These are phyloP conservation scores for cat (Felis catus) DNA, from an alignment of 2,113 vertebrate genomes.

Conservation along the genomic window DNA sequence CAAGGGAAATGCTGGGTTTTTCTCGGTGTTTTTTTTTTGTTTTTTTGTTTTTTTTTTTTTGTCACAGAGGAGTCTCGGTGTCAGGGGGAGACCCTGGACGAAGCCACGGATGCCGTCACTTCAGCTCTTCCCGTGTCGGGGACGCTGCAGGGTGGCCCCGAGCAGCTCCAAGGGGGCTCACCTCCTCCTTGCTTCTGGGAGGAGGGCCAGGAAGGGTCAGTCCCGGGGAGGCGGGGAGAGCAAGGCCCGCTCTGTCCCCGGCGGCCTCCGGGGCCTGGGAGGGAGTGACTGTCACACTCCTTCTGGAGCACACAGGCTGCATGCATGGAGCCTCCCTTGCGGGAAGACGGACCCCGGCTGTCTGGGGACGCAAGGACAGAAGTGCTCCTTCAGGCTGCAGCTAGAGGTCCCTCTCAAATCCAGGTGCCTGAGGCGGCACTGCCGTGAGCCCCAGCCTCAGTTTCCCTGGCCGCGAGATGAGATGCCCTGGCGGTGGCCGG, in stretches of 20 bases:
- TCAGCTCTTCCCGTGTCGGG: neutral
- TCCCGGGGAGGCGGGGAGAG: neutral
- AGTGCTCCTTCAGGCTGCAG: neutral
- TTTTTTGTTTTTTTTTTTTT: neutral
- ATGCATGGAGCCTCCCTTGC: neutral
- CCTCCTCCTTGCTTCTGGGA: neutral
- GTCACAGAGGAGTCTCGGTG: neutral
- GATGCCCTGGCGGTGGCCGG: neutral
- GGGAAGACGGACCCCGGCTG: neutral
- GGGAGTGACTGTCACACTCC: no score
- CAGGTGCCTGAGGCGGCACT: neutral
- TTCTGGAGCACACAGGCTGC: neutral
- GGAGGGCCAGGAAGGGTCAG: neutral
- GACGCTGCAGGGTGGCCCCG: rapidly evolving
- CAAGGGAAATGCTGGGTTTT: neutral
- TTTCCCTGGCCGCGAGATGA: neutral
- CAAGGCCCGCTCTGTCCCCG: rapidly evolving
- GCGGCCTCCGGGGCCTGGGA: neutral
- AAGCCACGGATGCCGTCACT: neutral
- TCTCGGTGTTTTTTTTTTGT: neutral
- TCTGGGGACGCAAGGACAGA: neutral
- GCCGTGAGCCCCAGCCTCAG: neutral
- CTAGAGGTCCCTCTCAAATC: neutral
- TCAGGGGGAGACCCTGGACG: rapidly evolving
- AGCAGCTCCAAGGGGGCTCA: neutral